These are phyloP conservation scores for Allobates femoralis DNA, from an alignment of 2,797 vertebrate species.

Conservation along the genomic window DNA sequence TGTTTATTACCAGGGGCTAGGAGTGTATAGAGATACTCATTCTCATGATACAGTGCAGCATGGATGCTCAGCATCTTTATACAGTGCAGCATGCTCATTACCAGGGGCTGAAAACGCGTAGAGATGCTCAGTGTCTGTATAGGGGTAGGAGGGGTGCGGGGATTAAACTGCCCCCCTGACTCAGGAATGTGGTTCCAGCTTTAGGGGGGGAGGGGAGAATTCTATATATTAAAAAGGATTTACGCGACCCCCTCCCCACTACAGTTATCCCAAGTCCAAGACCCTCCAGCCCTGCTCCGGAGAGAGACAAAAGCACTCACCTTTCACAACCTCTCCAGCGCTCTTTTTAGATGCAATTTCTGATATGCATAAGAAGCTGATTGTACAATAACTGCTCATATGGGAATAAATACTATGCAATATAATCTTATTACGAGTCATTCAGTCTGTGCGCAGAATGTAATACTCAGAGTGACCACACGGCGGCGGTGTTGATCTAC, in stretches of 20 bases:
- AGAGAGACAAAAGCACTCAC: slow-evolving; percentile 58
- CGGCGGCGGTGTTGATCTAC: neutral
- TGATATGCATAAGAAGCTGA: slow-evolving; percentile 64
- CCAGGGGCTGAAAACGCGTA: slow-evolving; percentile 46
- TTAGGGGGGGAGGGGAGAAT: slow-evolving; percentile 62
- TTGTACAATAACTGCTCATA: slow-evolving; percentile 65
- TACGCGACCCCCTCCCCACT: slow-evolving; percentile 55
- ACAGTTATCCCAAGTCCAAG: slow-evolving; percentile 52
- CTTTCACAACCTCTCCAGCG: slow-evolving; percentile 63
- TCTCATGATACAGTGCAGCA: slow-evolving; percentile 41
- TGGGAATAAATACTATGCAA: slow-evolving; percentile 65
- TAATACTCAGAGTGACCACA: slow-evolving; percentile 19
- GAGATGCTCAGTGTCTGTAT: slow-evolving; percentile 49
- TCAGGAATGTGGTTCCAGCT: slow-evolving; percentile 64
- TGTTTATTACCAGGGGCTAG: slow-evolving; percentile 58
- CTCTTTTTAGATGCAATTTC: slow-evolving; percentile 65
- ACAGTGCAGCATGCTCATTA: slow-evolving; percentile 53
- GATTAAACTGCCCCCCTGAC: slow-evolving; percentile 59
- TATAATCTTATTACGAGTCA: slow-evolving; percentile 42
- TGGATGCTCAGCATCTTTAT: slow-evolving; percentile 38
- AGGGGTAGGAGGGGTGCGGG: slow-evolving; percentile 46
- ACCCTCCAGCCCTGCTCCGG: slow-evolving; percentile 53
- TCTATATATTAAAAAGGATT: slow-evolving; percentile 57
- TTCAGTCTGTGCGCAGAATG: neutral
- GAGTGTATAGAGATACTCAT: slow-evolving; percentile 62